These are phyloP conservation scores for Ephydatia muelleri DNA, from an alignment of 37 sponge, comb jelly and placozoan species.

Conservation along the genomic window DNA sequence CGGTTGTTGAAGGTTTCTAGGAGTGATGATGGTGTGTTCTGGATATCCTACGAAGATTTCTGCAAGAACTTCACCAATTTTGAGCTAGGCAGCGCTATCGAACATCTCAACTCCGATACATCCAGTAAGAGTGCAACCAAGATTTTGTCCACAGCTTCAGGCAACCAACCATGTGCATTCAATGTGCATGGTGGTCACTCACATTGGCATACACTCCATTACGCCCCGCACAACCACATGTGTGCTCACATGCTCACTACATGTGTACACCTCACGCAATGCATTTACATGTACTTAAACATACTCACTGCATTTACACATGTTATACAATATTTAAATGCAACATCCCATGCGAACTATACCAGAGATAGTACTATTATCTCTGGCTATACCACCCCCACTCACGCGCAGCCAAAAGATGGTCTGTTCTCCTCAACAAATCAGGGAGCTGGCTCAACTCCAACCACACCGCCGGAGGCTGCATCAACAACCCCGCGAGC, in stretches of 20 bases:
- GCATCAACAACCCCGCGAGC: conserved; percentile 72
- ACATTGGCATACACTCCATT: too few relatives aligned
- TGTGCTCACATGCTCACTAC: too few relatives aligned
- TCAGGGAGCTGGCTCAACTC: conserved; percentile 52
- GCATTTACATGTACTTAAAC: too few relatives aligned
- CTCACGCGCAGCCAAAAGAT: conserved; percentile 63
- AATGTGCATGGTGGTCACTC: too few relatives aligned
- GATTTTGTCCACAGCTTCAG: too few relatives aligned
- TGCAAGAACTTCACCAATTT: conserved; percentile 75
- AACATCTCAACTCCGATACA: conserved; percentile 73
- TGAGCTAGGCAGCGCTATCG: conserved; percentile 82
- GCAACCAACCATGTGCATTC: too few relatives aligned
- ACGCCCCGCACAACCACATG: too few relatives aligned
- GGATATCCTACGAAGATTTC: conserved; percentile 84
- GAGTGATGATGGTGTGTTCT: conserved; percentile 89
- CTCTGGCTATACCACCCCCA: too few relatives aligned
- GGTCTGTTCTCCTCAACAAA: conserved; percentile 42
- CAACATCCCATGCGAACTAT: background rate
- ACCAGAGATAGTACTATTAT: too few relatives aligned
- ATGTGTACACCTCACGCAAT: too few relatives aligned
- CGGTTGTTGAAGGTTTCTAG: conserved; percentile 16
- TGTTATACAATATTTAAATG: too few relatives aligned
- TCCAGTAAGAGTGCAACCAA: conserved; percentile 2
- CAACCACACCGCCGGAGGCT: conserved; percentile 76
- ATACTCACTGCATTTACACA: too few relatives aligned